phyloP scores from a whole-genome alignment of 2,797 vertebrate genomes.

The Tokudaia muenninki region DNA sequence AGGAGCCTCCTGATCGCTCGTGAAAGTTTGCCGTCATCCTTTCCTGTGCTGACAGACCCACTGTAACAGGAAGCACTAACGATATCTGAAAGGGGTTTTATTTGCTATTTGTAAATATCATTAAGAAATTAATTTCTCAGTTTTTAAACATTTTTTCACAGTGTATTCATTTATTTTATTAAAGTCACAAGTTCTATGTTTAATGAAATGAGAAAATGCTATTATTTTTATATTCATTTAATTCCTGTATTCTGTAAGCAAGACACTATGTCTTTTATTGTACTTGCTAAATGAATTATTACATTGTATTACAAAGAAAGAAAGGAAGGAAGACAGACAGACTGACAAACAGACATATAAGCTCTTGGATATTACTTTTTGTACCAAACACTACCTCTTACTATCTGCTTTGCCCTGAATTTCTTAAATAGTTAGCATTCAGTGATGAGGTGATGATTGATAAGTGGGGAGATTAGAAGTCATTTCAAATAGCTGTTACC shows the following conservation, averaged over 20 bases:
- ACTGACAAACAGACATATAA: neutral
- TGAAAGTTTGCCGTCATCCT: neutral
- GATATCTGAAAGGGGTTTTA: neutral
- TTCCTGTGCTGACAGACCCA: neutral
- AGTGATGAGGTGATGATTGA: neutral
- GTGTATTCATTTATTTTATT: neutral
- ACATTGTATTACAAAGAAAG: neutral
- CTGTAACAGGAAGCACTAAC: neutral
- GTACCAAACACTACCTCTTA: neutral
- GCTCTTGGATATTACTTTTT: neutral
- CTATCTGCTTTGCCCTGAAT: neutral
- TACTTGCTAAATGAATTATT: neutral
- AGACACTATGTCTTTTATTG: neutral
- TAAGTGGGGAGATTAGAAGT: constrained; percentile 43
- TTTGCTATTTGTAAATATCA: constrained; percentile 16
- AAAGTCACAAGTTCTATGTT: neutral
- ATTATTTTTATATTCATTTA: constrained; percentile 24
- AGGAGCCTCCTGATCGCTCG: neutral
- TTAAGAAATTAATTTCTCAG: neutral
- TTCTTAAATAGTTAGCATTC: neutral
- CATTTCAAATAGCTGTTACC: constrained; percentile 67
- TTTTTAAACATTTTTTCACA: neutral
- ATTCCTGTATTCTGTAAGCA: neutral
- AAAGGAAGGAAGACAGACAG: neutral
- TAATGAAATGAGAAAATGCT: constrained; percentile 18